Conservation (phyloP, 2,888 invertebrate species). For the Acronicta aceris region DNA sequence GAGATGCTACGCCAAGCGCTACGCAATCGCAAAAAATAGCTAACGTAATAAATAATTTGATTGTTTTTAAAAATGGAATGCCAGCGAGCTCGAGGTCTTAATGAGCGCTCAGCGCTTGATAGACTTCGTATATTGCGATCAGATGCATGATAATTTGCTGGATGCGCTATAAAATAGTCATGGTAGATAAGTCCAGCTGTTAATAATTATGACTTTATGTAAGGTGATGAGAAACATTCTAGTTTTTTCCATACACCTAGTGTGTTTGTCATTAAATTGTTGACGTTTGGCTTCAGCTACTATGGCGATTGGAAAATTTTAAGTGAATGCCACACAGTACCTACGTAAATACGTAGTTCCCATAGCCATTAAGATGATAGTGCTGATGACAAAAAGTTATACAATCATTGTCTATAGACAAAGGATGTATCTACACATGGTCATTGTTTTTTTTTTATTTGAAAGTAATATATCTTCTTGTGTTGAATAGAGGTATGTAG, state of each 20-base stretch:
- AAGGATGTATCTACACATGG: too few species aligned
- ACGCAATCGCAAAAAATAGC: too few species aligned
- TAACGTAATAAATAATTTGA: neutral
- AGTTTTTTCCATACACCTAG: conserved; percentile 9
- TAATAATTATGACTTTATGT: conserved; percentile 25
- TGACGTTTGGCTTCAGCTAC: neutral
- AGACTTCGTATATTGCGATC: conserved; percentile 37
- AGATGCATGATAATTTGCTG: conserved; percentile 36
- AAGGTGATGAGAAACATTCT: conserved; percentile 16
- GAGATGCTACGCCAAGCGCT: too few species aligned
- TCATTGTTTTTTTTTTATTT: too few species aligned
- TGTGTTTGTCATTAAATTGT: neutral
- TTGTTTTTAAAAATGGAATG: conserved; percentile 9
- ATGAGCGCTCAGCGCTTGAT: conserved; percentile 17
- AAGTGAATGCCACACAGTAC: neutral
- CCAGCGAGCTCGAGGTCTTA: neutral
- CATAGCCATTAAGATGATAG: neutral
- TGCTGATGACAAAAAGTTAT: neutral
- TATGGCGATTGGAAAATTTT: too few species aligned
- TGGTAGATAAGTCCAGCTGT: conserved; percentile 8
- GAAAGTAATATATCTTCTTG: too few species aligned
- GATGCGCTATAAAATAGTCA: conserved; percentile 27
- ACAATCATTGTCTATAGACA: neutral
- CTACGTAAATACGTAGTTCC: neutral
- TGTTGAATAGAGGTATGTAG: too few species aligned